phyloP scores from a whole-genome alignment of 2,797 vertebrate species.

The Aldrovandia affinis region DNA sequence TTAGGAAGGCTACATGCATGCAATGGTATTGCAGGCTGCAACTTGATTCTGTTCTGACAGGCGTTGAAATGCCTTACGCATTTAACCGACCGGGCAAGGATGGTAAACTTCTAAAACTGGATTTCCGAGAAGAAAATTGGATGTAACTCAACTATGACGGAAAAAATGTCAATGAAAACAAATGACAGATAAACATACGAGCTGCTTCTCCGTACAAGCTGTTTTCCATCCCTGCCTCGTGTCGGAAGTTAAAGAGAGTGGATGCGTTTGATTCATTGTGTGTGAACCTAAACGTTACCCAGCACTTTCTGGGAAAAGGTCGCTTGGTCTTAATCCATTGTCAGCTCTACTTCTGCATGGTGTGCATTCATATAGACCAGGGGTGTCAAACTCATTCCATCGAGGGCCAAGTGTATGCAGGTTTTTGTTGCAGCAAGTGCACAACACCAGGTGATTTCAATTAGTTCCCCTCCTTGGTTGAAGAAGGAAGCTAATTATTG shows the following conservation, averaged over 20 bases:
- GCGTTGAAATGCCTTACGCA: background rate
- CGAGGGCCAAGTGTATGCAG: no score
- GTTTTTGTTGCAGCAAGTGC: no score
- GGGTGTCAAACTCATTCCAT: no score
- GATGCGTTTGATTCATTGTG: background rate
- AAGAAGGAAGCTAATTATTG: no score
- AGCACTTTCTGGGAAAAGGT: background rate
- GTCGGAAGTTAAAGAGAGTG: background rate
- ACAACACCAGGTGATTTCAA: no score
- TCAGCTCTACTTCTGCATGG: background rate
- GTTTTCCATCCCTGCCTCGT: slow-evolving; percentile 1
- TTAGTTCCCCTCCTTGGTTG: no score
- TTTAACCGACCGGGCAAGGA: background rate
- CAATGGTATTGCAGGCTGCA: background rate
- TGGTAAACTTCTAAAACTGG: background rate
- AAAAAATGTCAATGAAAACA: background rate
- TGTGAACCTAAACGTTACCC: background rate
- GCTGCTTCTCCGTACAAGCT: background rate
- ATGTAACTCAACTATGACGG: background rate
- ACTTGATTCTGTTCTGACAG: background rate
- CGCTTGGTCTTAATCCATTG: background rate
- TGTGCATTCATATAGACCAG: background rate
- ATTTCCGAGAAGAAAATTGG: background rate
- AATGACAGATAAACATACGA: background rate
- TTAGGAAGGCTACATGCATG: slow-evolving; percentile 10